Evolutionary conservation across 1,140 invertebrate genomes (phyloP), one percentile per base, ranked within the genome.

Genomic region (Scaptomyza hsui): DNA sequence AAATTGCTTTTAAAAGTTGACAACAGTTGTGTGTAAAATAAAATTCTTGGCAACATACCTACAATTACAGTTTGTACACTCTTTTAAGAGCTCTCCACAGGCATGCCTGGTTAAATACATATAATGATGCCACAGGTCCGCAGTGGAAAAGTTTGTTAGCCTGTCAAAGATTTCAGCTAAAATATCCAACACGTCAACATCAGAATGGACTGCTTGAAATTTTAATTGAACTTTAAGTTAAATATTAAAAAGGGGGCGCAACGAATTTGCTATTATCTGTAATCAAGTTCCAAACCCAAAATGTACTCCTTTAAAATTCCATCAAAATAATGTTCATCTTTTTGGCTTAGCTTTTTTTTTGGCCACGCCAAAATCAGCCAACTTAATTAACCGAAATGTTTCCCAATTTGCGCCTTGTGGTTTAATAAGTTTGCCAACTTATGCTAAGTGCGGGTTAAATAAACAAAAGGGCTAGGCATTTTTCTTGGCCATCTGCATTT

Each of bases 291-390:
- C 21, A 29, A 52, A 21, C n/a, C 39, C 10, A 37, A 12, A 24
- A 29, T 41, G 42, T 29, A 41, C 21, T 76, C 59, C 53, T 73
- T 73, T 73, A 63, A 78, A 75, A 78, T 78, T 75, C 67, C 29
- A 78, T 78, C 65, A 77, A 71, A 44, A 52, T 70, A 59, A 44
- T 62, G 47, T 41, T 26, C 15, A 37, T 16, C 37, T 64, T 73
- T 56, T 70, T 56, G 51, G 26, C 49, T 21, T 26, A 57, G 16
- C 32, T 37, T 51, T 68, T 76, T 56, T 47, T 21, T 37, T 21
- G 59, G 29, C 61, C 24, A 19, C 39, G 65, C 55, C 37, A 60
- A 70, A 64, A 45, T 74, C 59, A 65, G 65, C 21, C 29, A 65
- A 9, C 24, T 65, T 75, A 75, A 71, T 75, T 73, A 76, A 73